These are phyloP conservation scores for Drosophila orena DNA, from an alignment of 1,140 invertebrate species.

Conservation along the genomic window DNA sequence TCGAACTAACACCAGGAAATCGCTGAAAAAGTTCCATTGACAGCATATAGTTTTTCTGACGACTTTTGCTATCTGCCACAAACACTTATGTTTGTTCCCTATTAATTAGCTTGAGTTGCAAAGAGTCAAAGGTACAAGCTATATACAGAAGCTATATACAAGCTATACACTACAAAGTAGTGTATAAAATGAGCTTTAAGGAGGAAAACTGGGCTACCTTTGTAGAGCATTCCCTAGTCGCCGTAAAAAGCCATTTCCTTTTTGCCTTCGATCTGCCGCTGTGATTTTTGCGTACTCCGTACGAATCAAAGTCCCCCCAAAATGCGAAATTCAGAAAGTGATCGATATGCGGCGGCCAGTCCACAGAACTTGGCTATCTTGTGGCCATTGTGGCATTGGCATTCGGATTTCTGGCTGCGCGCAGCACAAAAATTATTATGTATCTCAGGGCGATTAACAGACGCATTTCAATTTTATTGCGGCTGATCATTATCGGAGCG, in stretches of 20 bases:
- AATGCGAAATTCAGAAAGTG: conserved; percentile 34
- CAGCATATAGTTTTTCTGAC: too few relatives aligned
- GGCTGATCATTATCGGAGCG: conserved; percentile 72
- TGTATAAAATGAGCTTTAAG: too few relatives aligned
- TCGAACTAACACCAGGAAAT: too few relatives aligned
- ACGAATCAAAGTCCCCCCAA: conserved; percentile 4
- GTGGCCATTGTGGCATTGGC: conserved; percentile 31
- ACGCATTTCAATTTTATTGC: conserved; percentile 82
- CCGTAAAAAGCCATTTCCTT: neutral
- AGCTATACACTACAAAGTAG: too few relatives aligned
- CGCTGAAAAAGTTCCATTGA: too few relatives aligned
- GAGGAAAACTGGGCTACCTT: too few relatives aligned
- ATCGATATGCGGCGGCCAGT: conserved; percentile 65
- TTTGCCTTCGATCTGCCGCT: conserved; percentile 43
- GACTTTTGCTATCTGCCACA: too few relatives aligned
- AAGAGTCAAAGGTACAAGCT: too few relatives aligned
- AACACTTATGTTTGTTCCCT: too few relatives aligned
- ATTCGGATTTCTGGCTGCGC: conserved; percentile 26
- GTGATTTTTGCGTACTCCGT: conserved; percentile 73
- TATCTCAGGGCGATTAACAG: conserved; percentile 80
- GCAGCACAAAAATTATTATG: conserved; percentile 77
- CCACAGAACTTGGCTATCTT: conserved; percentile 50
- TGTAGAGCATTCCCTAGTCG: conserved; percentile 3
- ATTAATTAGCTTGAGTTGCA: too few relatives aligned
- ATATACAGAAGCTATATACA: too few relatives aligned